A percentile compares a stretch with the other conserved stretches of the same genome.
phyloP scores from a whole-genome alignment of 2,888 invertebrate species.

The Caenorhabditis uteleia region DNA sequence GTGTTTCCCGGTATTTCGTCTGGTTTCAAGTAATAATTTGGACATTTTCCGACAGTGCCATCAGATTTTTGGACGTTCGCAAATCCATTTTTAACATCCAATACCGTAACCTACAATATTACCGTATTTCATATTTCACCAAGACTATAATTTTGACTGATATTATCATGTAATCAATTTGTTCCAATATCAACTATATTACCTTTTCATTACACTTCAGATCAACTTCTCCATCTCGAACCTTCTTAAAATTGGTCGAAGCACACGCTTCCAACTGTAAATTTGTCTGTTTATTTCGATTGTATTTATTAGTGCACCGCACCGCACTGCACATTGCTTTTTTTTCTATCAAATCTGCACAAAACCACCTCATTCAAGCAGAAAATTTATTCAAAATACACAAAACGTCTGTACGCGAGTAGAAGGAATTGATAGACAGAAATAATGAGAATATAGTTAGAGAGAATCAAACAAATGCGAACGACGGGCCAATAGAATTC shows the following conservation, averaged over 20 bases:
- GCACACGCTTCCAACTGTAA: conserved; percentile 37
- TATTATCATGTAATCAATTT: neutral
- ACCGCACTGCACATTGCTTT: conserved; percentile 27
- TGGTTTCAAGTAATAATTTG: conserved; percentile 35
- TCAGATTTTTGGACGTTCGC: conserved; percentile 28
- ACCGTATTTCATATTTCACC: neutral
- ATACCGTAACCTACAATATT: conserved; percentile 15
- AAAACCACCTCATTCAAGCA: conserved; percentile 34
- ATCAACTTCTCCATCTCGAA: conserved; percentile 28
- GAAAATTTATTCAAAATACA: conserved; percentile 40
- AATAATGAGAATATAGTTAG: neutral
- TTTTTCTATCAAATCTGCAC: conserved; percentile 5
- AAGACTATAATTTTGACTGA: neutral
- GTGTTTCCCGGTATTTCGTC: conserved; percentile 38
- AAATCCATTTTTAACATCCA: conserved; percentile 23
- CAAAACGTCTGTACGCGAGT: conserved; percentile 20
- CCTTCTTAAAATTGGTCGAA: conserved; percentile 15
- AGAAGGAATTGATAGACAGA: neutral
- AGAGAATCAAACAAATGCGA: conserved; percentile 2
- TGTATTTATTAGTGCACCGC: neutral
- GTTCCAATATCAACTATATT: neutral
- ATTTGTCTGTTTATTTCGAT: neutral
- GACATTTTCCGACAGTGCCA: conserved; percentile 37
- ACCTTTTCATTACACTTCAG: conserved; percentile 39
- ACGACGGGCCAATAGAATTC: no score